Percentiles rank a stretch among this genome's conserved stretches.
Conservation (phyloP, 2,888 invertebrate genomes). For the Halictus ligatus region DNA sequence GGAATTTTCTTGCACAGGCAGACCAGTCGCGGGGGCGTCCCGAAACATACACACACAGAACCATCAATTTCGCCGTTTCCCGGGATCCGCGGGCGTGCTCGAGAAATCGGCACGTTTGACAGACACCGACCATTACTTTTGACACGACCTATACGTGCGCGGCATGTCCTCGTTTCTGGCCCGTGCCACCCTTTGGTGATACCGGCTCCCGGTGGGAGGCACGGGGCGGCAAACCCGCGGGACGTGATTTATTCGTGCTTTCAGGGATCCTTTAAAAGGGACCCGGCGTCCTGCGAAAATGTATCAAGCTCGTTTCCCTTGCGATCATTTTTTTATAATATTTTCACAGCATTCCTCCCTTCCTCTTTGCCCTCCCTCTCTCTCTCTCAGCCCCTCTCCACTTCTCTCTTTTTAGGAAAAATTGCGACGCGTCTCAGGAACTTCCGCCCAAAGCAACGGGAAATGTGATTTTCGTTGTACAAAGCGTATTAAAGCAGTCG, state of each 20-base stretch:
- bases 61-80: constrained; percentile 35
- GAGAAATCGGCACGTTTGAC: constrained; percentile 58
- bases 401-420: not conserved
- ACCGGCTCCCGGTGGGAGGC: constrained; percentile 20
- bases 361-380: too few relatives aligned
- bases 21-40: not conserved
- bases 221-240: constrained; percentile 48
- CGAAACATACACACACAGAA: constrained; percentile 29
- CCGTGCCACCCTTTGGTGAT: constrained; percentile 20
- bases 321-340: constrained; percentile 30
- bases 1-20: not conserved
- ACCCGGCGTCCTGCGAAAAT: constrained; percentile 51
- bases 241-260: constrained; percentile 75
- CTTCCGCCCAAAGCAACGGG: constrained; percentile 13
- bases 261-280: constrained; percentile 69
- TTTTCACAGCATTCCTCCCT: not conserved
- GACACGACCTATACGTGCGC: constrained; percentile 68
- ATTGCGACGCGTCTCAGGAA: not conserved
- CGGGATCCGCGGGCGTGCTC: constrained; percentile 9
- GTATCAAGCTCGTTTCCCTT: constrained; percentile 35
- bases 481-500: not conserved
- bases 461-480: constrained; percentile 16
- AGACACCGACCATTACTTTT: constrained; percentile 76
- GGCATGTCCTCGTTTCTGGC: constrained; percentile 47
- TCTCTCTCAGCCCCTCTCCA: too few relatives aligned